Evolutionary conservation across 2,113 vertebrate genomes (phyloP), one percentile per base, ranked within the genome.

Genomic region (Sinosuthora webbiana): DNA sequence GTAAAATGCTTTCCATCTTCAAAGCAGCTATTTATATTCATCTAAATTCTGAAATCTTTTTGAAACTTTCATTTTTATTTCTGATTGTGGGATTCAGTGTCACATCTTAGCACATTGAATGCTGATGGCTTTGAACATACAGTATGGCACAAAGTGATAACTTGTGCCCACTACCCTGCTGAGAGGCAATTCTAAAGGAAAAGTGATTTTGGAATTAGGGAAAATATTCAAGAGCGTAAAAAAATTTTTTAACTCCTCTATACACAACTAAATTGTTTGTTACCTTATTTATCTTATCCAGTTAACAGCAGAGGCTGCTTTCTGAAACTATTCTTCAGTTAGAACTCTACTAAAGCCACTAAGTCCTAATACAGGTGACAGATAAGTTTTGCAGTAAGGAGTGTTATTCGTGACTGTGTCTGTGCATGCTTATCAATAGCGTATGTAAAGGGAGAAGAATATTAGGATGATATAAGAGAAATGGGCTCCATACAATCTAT

Each of bases 21-120:
- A 95, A 94, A 97, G 93, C 41, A 83, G 75, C 56, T 78, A 20
- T 69, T 94, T 93, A 47, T 94, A 81, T 69, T 84, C 53, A 93
- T 96, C 53, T 88, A 63, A 83, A 95, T 95, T 95, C 83, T 67
- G 33, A 86, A 88, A 89, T 90, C 77, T 96, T 93, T 96, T 87
- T 88, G 60, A 95, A 95, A 60, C 67, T 88, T 91, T 41, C 9
- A 1, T 33, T 79, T 94, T 63, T 90, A 68, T 93, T 93, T 85
- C 56, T 77, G 75, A 82, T 91, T 63, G 60, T 31, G 13, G 60
- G 57, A 65, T 90, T 94, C 75, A 44, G 83, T 69, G 79, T 91
- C n/a, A 35, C 79, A 92, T 70, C 63, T 74, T 82, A 92, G 79
- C 42, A 37, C 75, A 28, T 5, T 13, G 64, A 68, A 65, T 47